These are phyloP conservation scores for Holacanthella duospinosa DNA, from an alignment of 2,888 invertebrate genomes.

Conservation along the genomic window DNA sequence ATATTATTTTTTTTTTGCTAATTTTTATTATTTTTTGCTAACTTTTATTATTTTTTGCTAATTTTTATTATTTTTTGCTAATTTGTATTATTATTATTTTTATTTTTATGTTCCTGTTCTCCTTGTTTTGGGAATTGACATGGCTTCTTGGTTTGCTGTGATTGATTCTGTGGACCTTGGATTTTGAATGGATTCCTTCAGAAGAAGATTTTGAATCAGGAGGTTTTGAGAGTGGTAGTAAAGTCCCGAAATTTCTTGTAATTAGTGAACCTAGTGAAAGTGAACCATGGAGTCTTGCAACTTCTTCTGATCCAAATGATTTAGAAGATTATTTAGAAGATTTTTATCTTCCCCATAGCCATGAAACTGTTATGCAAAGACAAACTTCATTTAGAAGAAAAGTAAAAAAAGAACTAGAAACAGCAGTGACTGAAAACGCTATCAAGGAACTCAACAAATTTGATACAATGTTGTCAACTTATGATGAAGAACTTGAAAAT, in stretches of 20 bases:
- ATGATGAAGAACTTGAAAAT: conserved; percentile 29
- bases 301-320: conserved; percentile 16
- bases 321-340: conserved; percentile 40
- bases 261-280: not conserved
- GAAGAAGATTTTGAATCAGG: not conserved
- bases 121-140: not conserved
- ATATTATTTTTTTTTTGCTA: not conserved
- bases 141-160: no score
- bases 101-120: not conserved
- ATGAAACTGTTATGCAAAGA: conserved; percentile 39
- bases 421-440: conserved; percentile 30
- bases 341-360: conserved; percentile 39
- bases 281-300: not conserved
- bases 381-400: conserved; percentile 39
- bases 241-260: not conserved
- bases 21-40: no score
- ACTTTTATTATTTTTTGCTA: no score
- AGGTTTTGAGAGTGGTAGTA: not conserved
- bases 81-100: not conserved
- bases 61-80: not conserved
- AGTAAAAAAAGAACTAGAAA: conserved; percentile 34
- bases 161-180: no score
- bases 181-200: not conserved
- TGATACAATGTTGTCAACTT: conserved; percentile 31
- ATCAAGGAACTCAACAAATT: conserved; percentile 32